Evolutionary conservation across 2,113 vertebrate species (phyloP).

Genomic region (Cheirogaleus medius): DNA sequence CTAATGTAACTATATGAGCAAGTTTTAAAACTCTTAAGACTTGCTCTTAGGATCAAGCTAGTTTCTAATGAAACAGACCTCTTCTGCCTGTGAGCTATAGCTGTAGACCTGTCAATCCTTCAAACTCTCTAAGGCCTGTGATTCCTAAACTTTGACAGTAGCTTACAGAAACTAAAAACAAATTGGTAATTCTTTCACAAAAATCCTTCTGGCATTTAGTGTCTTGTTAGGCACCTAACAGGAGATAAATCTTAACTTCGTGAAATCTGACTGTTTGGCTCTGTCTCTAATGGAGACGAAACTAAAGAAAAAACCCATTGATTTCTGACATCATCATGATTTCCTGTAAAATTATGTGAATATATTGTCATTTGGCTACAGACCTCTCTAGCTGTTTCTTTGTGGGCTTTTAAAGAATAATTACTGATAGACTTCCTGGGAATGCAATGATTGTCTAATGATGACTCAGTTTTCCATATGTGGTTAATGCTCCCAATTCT

Average conservation of each 20-base stretch:
- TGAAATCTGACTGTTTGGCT: slow-evolving; percentile 41
- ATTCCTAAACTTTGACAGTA: slow-evolving; percentile 10
- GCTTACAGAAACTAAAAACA: slow-evolving; percentile 20
- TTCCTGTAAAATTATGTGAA: slow-evolving; percentile 50
- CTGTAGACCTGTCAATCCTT: slow-evolving; percentile 47
- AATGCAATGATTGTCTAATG: not conserved
- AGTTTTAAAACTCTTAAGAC: not conserved
- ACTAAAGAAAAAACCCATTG: not conserved
- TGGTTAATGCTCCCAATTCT: not conserved
- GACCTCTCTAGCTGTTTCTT: not conserved
- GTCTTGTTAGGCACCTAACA: not conserved
- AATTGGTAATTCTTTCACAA: slow-evolving; percentile 53
- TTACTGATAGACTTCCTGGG: slow-evolving; percentile 43
- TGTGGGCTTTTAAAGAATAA: not conserved
- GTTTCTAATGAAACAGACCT: slow-evolving; percentile 11
- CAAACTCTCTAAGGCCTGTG: not conserved
- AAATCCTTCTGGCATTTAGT: slow-evolving; percentile 38
- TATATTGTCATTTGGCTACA: slow-evolving; percentile 37
- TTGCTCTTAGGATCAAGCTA: not conserved
- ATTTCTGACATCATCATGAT: slow-evolving; percentile 44
- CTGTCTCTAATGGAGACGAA: slow-evolving; percentile 44
- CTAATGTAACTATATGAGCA: slow-evolving; percentile 27
- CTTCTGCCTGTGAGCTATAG: not conserved
- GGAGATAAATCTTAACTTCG: slow-evolving; percentile 25
- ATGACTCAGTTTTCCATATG: slow-evolving; percentile 1